phyloP scores from a whole-genome alignment of 2,888 invertebrate species.

The Amaurobius ferox region DNA sequence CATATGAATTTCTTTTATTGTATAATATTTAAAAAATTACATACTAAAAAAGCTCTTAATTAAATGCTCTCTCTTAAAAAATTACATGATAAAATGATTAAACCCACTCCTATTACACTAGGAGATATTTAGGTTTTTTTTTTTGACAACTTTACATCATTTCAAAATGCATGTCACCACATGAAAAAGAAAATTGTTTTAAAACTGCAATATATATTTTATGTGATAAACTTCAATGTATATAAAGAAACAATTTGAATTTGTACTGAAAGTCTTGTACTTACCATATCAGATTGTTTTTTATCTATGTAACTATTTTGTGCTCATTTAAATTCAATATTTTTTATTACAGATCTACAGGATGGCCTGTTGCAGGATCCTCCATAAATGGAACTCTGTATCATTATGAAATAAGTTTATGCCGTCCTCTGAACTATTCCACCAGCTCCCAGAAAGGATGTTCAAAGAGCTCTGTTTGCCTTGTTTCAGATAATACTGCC shows the following conservation, averaged over 20 bases:
- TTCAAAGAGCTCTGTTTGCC: slow-evolving; percentile 43
- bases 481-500: slow-evolving; percentile 11
- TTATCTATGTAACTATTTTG: neutral
- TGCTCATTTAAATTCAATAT: neutral
- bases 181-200: neutral
- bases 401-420: slow-evolving; percentile 43
- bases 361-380: slow-evolving; percentile 38
- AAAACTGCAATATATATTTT: neutral
- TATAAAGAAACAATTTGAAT: neutral
- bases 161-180: too few relatives aligned
- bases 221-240: neutral
- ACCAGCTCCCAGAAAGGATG: slow-evolving; percentile 17
- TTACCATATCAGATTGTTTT: neutral
- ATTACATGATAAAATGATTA: too few relatives aligned
- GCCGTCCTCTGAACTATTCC: slow-evolving; percentile 33
- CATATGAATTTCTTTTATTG: too few relatives aligned
- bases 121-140: too few relatives aligned
- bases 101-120: too few relatives aligned
- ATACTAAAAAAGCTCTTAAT: too few relatives aligned
- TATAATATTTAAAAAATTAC: too few relatives aligned
- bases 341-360: slow-evolving; percentile 32
- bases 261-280: neutral
- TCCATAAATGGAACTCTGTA: slow-evolving; percentile 14
- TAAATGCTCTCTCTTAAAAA: too few relatives aligned
- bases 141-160: too few relatives aligned